A percentile compares a stretch with the other conserved stretches of the same genome.
phyloP scores from a whole-genome alignment of 2,113 vertebrate species.

The Cairina moschata region DNA sequence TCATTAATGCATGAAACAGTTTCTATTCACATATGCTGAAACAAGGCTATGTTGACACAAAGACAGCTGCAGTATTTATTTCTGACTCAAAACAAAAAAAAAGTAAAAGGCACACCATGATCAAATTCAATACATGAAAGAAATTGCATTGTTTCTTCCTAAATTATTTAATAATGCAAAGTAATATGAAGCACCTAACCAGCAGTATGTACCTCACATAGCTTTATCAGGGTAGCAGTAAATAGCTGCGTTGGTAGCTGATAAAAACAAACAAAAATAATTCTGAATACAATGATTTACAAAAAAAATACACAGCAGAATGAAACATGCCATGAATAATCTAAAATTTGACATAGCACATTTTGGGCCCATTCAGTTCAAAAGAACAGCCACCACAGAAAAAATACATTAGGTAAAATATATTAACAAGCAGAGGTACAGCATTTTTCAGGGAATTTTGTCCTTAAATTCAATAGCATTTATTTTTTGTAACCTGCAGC shows the following conservation, averaged over 20 bases:
- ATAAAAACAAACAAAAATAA: not conserved
- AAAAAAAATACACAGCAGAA: slow-evolving; percentile 32
- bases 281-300: not conserved
- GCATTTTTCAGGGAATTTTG: not conserved
- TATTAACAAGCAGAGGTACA: not conserved
- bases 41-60: not conserved
- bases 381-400: not conserved
- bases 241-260: not conserved
- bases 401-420: not conserved
- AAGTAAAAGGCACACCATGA: not conserved
- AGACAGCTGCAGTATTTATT: not conserved
- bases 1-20: slow-evolving; percentile 61
- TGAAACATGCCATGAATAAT: not conserved
- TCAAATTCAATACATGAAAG: not conserved
- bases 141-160: slow-evolving; percentile 39
- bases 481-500: not conserved
- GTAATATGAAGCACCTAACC: slow-evolving; percentile 9
- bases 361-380: not conserved
- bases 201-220: not conserved
- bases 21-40: slow-evolving; percentile 55
- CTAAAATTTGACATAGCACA: not conserved
- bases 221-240: slow-evolving; percentile 11
- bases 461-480: not conserved
- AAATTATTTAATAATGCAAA: slow-evolving; percentile 50
- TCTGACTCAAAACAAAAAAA: not conserved